Evolutionary conservation across 2,797 vertebrate genomes (phyloP).

Genomic region (Amniataba percoides): DNA sequence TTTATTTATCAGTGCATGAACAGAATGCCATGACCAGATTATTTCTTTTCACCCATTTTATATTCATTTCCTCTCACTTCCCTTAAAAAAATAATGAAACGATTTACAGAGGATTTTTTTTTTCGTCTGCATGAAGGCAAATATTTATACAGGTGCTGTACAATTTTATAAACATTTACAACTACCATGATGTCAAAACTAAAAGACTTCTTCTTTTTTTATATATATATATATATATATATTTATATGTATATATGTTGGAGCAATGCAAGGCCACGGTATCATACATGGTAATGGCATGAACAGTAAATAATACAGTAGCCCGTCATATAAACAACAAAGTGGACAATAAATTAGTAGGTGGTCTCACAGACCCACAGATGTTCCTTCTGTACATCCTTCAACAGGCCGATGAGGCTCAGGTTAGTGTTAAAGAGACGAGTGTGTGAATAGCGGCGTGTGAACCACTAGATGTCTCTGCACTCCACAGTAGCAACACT

Average conservation of each 20-base stretch:
- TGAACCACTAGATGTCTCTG: conserved; percentile 74
- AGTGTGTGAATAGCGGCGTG: conserved; percentile 35
- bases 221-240: conserved; percentile 16
- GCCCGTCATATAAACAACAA: conserved; percentile 70
- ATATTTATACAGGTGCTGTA: conserved; percentile 99
- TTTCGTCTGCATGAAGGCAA: conserved; percentile 87
- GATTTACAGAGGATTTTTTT: conserved; percentile 92
- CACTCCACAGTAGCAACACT: conserved; percentile 65
- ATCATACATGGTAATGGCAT: conserved; percentile 81
- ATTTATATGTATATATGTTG: conserved; percentile 52
- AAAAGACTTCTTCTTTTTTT: conserved; percentile 75
- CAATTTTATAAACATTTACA: conserved; percentile 99
- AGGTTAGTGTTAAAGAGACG: no score
- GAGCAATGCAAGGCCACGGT: conserved; percentile 94
- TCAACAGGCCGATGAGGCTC: conserved; percentile 29
- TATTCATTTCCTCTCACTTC: conserved; percentile 86
- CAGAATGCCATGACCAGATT: conserved; percentile 85
- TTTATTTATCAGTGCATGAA: conserved; percentile 90
- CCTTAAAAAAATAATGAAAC: conserved; percentile 99
- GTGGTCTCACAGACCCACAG: conserved; percentile 48
- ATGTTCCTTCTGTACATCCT: conserved; percentile 46
- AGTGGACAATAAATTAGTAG: conserved; percentile 70
- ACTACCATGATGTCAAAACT: conserved; percentile 88
- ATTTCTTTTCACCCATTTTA: conserved; percentile 80
- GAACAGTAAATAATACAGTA: conserved; percentile 80